Percentiles rank a stretch among this genome's conserved stretches.
Conservation (phyloP, 2,113 vertebrate genomes). For the Lynx canadensis region DNA sequence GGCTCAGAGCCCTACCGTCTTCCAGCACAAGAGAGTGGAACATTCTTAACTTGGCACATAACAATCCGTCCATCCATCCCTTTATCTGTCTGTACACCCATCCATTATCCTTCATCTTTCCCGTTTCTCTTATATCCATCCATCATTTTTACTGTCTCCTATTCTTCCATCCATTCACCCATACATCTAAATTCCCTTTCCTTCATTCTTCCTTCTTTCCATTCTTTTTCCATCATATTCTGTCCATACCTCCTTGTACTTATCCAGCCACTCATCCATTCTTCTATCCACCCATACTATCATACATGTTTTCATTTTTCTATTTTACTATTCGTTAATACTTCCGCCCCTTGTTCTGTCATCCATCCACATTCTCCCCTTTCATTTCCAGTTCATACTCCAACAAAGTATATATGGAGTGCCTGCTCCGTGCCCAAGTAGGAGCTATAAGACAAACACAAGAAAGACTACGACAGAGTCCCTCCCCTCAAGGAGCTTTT, state of each 20-base stretch:
- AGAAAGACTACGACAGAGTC: neutral
- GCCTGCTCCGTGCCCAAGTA: no score
- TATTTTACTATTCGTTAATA: neutral
- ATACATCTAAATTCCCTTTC: neutral
- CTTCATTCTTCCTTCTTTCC: neutral
- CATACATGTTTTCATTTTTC: neutral
- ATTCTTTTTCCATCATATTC: neutral
- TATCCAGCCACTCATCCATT: neutral
- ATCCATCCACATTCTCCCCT: neutral
- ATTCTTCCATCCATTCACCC: neutral
- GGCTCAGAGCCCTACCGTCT: neutral
- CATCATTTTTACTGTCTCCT: neutral
- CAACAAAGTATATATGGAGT: neutral
- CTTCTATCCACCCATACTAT: neutral
- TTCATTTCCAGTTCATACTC: neutral
- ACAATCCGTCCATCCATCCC: no score
- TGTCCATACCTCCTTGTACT: neutral
- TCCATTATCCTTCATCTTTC: neutral
- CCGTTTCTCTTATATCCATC: neutral
- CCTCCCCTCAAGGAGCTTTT: neutral
- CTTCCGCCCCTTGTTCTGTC: neutral
- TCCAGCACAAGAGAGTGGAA: neutral
- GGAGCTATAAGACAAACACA: neutral
- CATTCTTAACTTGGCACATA: neutral
- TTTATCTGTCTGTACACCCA: neutral